Evolutionary conservation across 1,140 invertebrate species (phyloP).

Genomic region (Solenopsis fugax): DNA sequence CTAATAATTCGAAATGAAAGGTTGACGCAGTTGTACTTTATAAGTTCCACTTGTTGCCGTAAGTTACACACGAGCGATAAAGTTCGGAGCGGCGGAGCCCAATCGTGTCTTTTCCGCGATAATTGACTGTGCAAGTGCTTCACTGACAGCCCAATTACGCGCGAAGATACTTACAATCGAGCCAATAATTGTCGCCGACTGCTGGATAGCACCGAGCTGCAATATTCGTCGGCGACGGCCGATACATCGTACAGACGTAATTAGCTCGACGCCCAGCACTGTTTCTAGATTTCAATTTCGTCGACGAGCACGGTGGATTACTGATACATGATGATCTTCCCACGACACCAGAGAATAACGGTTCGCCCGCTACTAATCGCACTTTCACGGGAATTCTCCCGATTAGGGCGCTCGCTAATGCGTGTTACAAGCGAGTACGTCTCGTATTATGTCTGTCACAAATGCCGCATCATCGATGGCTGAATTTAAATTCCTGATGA

Average conservation of each 20-base stretch:
- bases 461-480: neutral
- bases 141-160: conserved; percentile 63
- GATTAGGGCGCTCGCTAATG: conserved; percentile 33
- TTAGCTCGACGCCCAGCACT: conserved; percentile 61
- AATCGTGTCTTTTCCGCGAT: conserved; percentile 29
- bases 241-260: conserved; percentile 73
- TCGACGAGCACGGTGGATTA: conserved; percentile 63
- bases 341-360: conserved; percentile 48
- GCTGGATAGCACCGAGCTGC: conserved; percentile 58
- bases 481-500: neutral
- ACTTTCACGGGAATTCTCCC: conserved; percentile 6
- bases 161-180: conserved; percentile 65
- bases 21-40: neutral
- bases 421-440: neutral
- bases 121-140: conserved; percentile 42
- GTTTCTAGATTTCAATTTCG: conserved; percentile 75
- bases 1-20: neutral
- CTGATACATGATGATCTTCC: conserved; percentile 59
- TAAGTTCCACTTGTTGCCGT: conserved; percentile 45
- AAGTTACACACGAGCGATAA: conserved; percentile 28
- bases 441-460: neutral
- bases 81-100: neutral
- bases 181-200: conserved; percentile 70
- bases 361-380: conserved; percentile 63
- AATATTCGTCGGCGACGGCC: conserved; percentile 66